Percentiles rank a stretch among this genome's conserved stretches.
phyloP scores from a whole-genome alignment of 2,888 invertebrate species.

The Pocota personata region DNA sequence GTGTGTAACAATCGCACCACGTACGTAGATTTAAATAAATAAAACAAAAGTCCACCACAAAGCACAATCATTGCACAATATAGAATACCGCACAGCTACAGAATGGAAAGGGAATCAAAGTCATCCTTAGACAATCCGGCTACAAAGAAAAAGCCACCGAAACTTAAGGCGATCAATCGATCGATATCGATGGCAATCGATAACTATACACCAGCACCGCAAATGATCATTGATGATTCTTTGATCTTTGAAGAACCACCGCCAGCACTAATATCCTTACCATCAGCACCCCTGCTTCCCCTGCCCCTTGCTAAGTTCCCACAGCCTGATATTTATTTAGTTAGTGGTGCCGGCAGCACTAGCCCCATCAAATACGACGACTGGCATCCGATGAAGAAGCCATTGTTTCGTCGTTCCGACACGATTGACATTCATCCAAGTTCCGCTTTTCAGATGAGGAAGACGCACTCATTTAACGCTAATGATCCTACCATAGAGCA shows the following conservation, averaged over 20 bases:
- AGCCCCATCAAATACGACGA: conserved; percentile 79
- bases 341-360: conserved; percentile 79
- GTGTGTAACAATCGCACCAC: conserved; percentile 40
- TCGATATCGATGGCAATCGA: conserved; percentile 83
- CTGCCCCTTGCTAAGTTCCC: conserved; percentile 77
- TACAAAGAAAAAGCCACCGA: conserved; percentile 82
- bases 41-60: conserved; percentile 45
- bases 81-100: conserved; percentile 71
- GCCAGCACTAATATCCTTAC: conserved; percentile 80
- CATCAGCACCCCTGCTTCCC: conserved; percentile 77
- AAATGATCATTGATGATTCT: conserved; percentile 78
- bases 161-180: conserved; percentile 82
- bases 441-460: conserved; percentile 82
- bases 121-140: conserved; percentile 82
- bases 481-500: conserved; percentile 81
- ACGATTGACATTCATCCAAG: conserved; percentile 82
- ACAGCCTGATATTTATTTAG: conserved; percentile 82
- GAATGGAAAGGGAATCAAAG: conserved; percentile 75
- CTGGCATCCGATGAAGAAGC: conserved; percentile 81
- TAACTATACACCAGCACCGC: conserved; percentile 80
- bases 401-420: conserved; percentile 82
- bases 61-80: conserved; percentile 73
- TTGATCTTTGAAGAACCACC: conserved; percentile 81
- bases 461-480: conserved; percentile 83
- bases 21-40: conserved; percentile 1